Conservation (phyloP, 2,113 vertebrate species). For the Meleagris gallopavo region DNA sequence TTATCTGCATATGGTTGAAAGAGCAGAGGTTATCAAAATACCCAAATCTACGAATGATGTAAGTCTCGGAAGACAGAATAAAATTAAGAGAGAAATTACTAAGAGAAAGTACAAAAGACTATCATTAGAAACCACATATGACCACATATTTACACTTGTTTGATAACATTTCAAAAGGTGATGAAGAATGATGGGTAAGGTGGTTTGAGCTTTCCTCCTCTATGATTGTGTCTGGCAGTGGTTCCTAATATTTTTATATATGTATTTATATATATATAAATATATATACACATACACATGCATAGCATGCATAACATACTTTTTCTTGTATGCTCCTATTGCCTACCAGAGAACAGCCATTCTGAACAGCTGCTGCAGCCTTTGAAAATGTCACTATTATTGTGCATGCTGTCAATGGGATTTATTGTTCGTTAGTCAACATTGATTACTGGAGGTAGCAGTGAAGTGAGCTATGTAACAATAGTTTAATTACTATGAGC, state of each 20-base stretch:
- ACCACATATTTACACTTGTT: background rate
- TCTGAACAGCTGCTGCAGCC: background rate
- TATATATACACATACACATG: background rate
- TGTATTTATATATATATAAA: too few species aligned
- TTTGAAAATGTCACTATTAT: background rate
- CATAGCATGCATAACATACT: background rate
- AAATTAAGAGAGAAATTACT: background rate
- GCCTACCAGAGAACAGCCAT: background rate
- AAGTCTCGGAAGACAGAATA: background rate
- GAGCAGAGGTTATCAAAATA: background rate
- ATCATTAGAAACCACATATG: background rate
- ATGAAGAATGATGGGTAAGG: background rate
- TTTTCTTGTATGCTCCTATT: background rate
- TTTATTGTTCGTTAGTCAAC: background rate
- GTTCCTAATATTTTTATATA: background rate
- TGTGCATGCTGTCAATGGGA: background rate
- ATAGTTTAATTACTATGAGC: background rate
- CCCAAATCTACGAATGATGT: background rate
- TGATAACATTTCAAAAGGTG: background rate
- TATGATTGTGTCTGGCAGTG: accelerated
- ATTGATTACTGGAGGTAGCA: background rate
- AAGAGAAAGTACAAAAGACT: background rate
- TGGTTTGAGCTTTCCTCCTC: background rate
- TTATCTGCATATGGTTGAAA: background rate
- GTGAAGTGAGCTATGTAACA: background rate